Evolutionary conservation across 2,888 invertebrate species (phyloP).

Genomic region (Camptogramma bilineatum): DNA sequence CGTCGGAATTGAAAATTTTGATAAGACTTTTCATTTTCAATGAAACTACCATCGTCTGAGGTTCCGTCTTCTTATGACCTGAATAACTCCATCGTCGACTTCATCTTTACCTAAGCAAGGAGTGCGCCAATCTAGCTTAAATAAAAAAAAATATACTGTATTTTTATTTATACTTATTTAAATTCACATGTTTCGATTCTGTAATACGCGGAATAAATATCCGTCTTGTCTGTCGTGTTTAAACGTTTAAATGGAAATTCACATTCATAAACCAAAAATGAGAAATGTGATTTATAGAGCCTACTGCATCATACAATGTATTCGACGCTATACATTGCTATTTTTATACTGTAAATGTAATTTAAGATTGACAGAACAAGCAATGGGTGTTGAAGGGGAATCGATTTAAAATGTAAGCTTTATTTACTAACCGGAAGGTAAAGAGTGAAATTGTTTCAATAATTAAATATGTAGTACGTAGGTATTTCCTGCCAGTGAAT

Average conservation of each 20-base stretch:
- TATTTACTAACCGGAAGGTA: conserved; percentile 15
- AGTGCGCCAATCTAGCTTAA: no score
- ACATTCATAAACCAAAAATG: conserved; percentile 21
- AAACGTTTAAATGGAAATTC: conserved; percentile 10
- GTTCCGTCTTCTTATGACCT: no score
- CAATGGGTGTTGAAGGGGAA: conserved; percentile 18
- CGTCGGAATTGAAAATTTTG: no score
- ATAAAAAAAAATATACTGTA: no score
- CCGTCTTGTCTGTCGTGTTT: conserved; percentile 10
- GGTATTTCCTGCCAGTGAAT: no score
- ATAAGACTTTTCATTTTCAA: no score
- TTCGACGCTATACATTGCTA: conserved; percentile 16
- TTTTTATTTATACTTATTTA: no score
- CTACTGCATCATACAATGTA: conserved; percentile 22
- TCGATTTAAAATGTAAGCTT: not conserved
- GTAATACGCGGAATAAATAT: conserved; percentile 14
- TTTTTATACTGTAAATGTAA: not conserved
- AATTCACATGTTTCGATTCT: conserved; percentile 6
- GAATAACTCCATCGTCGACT: no score
- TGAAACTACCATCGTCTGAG: no score
- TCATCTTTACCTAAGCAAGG: no score
- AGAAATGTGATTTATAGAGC: conserved; percentile 22
- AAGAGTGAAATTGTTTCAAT: not conserved
- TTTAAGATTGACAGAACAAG: conserved; percentile 15
- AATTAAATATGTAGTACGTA: not conserved